Base-by-base conservation (phyloP, 2,797 vertebrate species). In the Lophotriccus pileatus region DNA sequence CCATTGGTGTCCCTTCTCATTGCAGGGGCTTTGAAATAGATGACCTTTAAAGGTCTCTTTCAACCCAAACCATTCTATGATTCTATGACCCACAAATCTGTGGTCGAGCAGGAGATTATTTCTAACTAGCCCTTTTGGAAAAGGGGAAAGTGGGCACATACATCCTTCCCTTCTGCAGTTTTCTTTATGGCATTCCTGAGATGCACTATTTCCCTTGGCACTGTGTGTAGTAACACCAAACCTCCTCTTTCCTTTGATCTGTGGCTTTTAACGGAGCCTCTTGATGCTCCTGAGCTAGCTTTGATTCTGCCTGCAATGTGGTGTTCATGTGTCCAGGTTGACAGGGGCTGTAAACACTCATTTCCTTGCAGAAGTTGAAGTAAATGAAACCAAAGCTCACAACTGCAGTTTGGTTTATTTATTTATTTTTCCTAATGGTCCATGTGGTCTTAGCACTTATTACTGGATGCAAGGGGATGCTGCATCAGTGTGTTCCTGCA, bases 231-330 rank as follows among this genome's bases (percentile, higher is more conserved):
- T 60, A 78, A 63, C 60, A 39, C 32, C 81, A 86, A 67, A 46
- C 19, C 30, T 46, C 32, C 63, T 77, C 37, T 86, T 70, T 79
- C 27, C 56, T 96, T 93, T 93, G 69, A 95, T 88, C 84, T 30
- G 30, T 32, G 34, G 52, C 63, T 82, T 70, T 50, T 77, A 77
- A 25, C 1, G 0, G 34, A 93, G 70, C 23, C 30, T 21, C 0
- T 1, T 23, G 58, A 30, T 41, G 25, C 50, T 73, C 39, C 64
- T 37, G 74, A 7, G 1, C 47, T 75, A 16, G 27, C 82, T 94
- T 96, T 83, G 76, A 87, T 94, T 95, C 36, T 77, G 49, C 39
- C 7, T 74, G 73, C 86, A 87, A 27, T 68, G 66, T 86, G 81
- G 52, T 36, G 22, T 83, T 43, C 67, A 36, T 34, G 66, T 86